Base-by-base conservation (phyloP, 2,888 invertebrate species). In the Orthonevra nobilis region DNA sequence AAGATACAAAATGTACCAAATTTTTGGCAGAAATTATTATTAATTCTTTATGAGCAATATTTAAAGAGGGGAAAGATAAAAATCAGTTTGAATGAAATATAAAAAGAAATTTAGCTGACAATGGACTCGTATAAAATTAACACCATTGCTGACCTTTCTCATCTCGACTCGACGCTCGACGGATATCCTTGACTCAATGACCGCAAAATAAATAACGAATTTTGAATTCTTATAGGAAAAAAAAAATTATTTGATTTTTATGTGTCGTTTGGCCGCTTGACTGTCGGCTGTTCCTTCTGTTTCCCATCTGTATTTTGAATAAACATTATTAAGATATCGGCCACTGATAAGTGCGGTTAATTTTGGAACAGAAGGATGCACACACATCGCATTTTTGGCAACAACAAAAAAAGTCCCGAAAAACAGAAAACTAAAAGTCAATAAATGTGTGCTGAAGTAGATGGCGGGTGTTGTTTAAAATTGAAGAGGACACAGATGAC, bases 401-500 rank as follows among this genome's bases (percentile, higher is more conserved):
- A 58, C 17, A n/a, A 23, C 44, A 38, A 52, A 36, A 44, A 4
- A 40, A 44, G 17, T 26, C 48, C 42, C 52, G 34, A 52, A 56
- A 48, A 46, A 48, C 6, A 42, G n/a, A 42, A 40, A 52, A 10
- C 9, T 19, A 10, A 69, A 58, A 58, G 69, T 58, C 69, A 61
- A 61, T 54, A 50, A 3, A 5, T 4, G 23, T 3, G 5, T 40
- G 40, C 36, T 19, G 48, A 28, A 32, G 36, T 12, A 26, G 10
- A 52, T 26, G 15, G 23, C 23, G 28, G n/a, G 28, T 52, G 28
- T 14, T 34, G 58, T 48, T 48, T 23, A 50, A 52, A 60, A 52
- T 5, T 79, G 61, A 79, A 79, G 79, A 79, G 79, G 79, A 79
- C 50, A 79, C 79, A 79, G 77, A 79, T 79, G 77, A 79, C 66